phyloP scores from a whole-genome alignment of 1,140 invertebrate species.

The Delia radicum region DNA sequence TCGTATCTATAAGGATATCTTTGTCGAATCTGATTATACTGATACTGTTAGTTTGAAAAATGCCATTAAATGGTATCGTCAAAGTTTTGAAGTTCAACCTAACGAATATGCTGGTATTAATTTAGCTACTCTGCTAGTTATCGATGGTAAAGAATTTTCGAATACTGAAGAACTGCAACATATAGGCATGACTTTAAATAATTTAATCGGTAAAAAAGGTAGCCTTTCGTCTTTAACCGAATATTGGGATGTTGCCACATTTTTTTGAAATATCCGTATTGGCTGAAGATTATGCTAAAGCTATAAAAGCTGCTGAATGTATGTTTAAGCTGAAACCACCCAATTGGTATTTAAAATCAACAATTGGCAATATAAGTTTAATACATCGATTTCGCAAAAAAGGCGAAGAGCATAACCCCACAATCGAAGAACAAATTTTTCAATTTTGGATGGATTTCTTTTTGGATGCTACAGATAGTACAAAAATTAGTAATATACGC shows the following conservation, averaged over 20 bases:
- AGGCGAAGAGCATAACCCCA: conserved; percentile 65
- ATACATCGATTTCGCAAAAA: conserved; percentile 91
- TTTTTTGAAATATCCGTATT: conserved; percentile 98
- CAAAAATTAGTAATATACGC: conserved; percentile 76
- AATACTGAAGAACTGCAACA: conserved; percentile 84
- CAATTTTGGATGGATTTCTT: conserved; percentile 99
- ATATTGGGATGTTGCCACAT: conserved; percentile 99
- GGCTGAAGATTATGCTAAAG: conserved; percentile 95
- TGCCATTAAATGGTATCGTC: conserved; percentile 97
- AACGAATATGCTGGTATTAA: conserved; percentile 99
- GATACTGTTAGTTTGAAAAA: conserved; percentile 86
- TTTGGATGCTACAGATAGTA: conserved; percentile 79
- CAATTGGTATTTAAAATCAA: conserved; percentile 98
- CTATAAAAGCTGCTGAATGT: conserved; percentile 95
- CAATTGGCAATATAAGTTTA: conserved; percentile 95
- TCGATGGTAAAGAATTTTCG: conserved; percentile 93
- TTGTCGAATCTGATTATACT: conserved; percentile 91
- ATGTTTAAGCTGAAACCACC: conserved; percentile 99
- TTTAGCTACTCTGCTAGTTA: conserved; percentile 95
- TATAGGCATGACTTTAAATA: conserved; percentile 90
- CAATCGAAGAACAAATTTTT: conserved; percentile 86
- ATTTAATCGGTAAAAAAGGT: conserved; percentile 97
- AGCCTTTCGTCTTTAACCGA: conserved; percentile 89
- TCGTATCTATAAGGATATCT: conserved; percentile 98
- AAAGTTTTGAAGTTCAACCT: conserved; percentile 96